phyloP scores from a whole-genome alignment of 2,797 vertebrate species.

The Todus mexicanus region DNA sequence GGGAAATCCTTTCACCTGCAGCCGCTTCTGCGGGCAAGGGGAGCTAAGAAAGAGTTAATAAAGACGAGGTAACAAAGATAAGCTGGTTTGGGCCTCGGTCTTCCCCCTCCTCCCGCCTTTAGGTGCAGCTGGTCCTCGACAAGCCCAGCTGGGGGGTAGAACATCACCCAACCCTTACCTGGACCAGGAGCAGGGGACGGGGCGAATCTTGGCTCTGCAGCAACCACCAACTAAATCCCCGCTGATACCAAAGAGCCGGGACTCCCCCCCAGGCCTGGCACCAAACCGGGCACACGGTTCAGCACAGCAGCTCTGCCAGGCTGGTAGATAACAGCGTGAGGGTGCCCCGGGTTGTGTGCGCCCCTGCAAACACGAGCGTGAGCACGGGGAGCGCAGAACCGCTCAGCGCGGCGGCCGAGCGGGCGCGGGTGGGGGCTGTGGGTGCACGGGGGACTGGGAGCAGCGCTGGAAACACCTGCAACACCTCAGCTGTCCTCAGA shows the following conservation, averaged over 20 bases:
- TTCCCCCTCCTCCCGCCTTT: rapidly evolving
- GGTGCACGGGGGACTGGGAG: not conserved
- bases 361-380: not conserved
- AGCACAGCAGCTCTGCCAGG: not conserved
- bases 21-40: too few relatives aligned
- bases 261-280: not conserved
- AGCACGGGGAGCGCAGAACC: rapidly evolving
- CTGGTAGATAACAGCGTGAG: rapidly evolving
- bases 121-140: rapidly evolving
- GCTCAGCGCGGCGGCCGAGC: not conserved
- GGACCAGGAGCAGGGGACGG: rapidly evolving
- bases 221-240: rapidly evolving
- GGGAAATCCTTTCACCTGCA: rapidly evolving
- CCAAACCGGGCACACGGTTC: rapidly evolving
- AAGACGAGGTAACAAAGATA: not conserved
- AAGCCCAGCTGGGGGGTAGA: too few relatives aligned
- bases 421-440: rapidly evolving
- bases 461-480: not conserved
- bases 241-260: rapidly evolving
- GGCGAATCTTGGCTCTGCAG: rapidly evolving
- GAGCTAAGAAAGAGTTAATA: too few relatives aligned
- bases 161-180: not conserved
- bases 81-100: not conserved
- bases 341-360: rapidly evolving
- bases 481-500: rapidly evolving